phyloP scores from a whole-genome alignment of 2,797 vertebrate genomes.

The Sparidentex hasta region DNA sequence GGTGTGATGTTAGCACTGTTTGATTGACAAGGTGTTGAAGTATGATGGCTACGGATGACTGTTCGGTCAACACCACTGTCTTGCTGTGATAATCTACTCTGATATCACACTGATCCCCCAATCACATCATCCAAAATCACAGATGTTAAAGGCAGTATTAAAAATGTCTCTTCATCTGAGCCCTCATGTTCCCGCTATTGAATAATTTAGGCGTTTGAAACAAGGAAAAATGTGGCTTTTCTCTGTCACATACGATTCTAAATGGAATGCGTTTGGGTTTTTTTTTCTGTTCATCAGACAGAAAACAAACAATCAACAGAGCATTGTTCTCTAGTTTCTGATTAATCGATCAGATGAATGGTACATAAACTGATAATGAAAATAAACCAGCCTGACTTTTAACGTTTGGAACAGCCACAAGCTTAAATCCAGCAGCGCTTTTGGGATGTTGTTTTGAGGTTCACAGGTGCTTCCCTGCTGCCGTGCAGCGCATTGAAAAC shows the following conservation, averaged over 20 bases:
- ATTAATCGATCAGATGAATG: not conserved
- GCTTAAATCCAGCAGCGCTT: constrained; percentile 24
- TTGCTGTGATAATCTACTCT: too few species aligned
- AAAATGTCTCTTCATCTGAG: too few species aligned
- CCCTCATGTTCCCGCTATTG: too few species aligned
- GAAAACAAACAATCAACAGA: not conserved
- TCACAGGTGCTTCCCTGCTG: constrained; percentile 37
- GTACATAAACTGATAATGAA: not conserved
- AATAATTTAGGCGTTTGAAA: not conserved
- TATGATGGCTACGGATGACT: too few species aligned
- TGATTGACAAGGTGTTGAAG: too few species aligned
- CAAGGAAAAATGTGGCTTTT: not conserved
- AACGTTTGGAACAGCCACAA: not conserved
- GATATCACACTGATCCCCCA: too few species aligned
- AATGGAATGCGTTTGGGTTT: not conserved
- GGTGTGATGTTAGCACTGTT: too few species aligned
- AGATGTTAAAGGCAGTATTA: too few species aligned
- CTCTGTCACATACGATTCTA: not conserved
- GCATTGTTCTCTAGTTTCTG: not conserved
- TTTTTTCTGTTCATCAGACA: not conserved
- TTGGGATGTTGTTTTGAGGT: constrained; percentile 26
- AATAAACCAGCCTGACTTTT: not conserved
- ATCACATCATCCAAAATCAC: too few species aligned
- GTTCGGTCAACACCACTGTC: too few species aligned
- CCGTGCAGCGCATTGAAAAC: constrained; percentile 52